Base-by-base conservation (phyloP, 2,113 vertebrate genomes). In the Pachypanchax playfairii region DNA sequence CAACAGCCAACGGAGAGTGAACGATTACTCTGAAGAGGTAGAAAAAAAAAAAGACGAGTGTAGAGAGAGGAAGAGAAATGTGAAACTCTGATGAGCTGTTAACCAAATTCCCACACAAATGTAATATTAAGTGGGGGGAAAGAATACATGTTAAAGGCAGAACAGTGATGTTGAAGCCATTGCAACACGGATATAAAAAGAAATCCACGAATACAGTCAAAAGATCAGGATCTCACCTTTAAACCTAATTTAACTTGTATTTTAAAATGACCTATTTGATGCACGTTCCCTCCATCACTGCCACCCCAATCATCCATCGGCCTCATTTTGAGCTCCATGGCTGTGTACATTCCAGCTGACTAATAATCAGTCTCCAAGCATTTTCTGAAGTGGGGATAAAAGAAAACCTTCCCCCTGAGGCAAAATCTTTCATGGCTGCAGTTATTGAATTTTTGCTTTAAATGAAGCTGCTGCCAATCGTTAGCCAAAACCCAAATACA, bases 371-470 rank as follows among this genome's bases (percentile, higher is more conserved):
- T 49, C 29, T 6, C n/a, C 22, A 10, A 49, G 29, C 25, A n/a
- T 29, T 42, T 25, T 62, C 52, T 59, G 41, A 53, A 49, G 59
- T 38, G 6, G n/a, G 47, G 49, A 70, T 44, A 54, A 60, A 76
- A 48, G 60, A 47, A 63, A 52, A 46, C 31, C 21, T 47, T 46
- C 47, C 58, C 51, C 58, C 28, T 0, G 56, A 56, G 70, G 56
- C 15, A 15, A 48, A 62, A 50, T 50, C 71, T 50, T 50, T 29
- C 3, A 22, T 10, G n/a, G 43, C 36, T 29, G 13, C 11, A 14
- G 3, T 29, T 24, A 38, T 21, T 68, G 57, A 63, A 51, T 38
- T 29, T n/a, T 15, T n/a, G 51, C 59, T 48, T 50, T 4, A 63
- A 71, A 65, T 26, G 43, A 46, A 56, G 44, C n/a, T 6, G 20